These are phyloP conservation scores for Folsomia manolachei DNA, from an alignment of 2,888 invertebrate genomes.

Conservation along the genomic window DNA sequence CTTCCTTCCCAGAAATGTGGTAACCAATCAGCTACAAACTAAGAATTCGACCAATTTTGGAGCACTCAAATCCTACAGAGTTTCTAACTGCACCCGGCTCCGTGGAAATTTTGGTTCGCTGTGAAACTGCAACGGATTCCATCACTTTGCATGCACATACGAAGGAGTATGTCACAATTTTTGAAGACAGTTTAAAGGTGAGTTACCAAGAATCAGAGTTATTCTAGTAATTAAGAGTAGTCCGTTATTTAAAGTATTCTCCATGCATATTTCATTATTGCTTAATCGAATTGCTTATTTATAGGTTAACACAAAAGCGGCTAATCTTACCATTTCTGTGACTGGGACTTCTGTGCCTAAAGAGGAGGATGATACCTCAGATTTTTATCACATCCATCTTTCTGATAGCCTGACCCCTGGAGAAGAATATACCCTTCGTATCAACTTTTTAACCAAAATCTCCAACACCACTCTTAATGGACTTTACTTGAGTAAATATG, in stretches of 20 bases:
- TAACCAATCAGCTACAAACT: slow-evolving; percentile 1
- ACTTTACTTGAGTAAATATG: slow-evolving; percentile 9
- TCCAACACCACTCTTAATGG: background rate
- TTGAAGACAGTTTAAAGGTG: background rate
- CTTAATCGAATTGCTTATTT: too few species aligned
- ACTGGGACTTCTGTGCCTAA: background rate
- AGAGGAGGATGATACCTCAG: background rate
- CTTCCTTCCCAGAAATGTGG: slow-evolving; percentile 5
- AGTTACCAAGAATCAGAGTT: background rate
- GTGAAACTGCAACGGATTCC: background rate
- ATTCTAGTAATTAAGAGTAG: too few species aligned
- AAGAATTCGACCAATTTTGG: slow-evolving; percentile 13
- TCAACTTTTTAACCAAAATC: slow-evolving; percentile 6
- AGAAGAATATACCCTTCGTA: background rate
- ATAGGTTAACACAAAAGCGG: too few species aligned
- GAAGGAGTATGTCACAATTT: background rate
- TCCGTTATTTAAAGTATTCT: too few species aligned
- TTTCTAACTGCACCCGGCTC: slow-evolving; percentile 1
- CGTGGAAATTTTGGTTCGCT: background rate
- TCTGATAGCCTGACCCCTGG: background rate
- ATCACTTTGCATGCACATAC: slow-evolving; percentile 12
- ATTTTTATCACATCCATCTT: slow-evolving; percentile 11
- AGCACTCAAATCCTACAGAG: background rate
- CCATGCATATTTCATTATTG: too few species aligned
- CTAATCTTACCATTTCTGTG: too few species aligned